phyloP scores from a whole-genome alignment of 2,797 vertebrate genomes.

The Melanotaenia nigrans region DNA sequence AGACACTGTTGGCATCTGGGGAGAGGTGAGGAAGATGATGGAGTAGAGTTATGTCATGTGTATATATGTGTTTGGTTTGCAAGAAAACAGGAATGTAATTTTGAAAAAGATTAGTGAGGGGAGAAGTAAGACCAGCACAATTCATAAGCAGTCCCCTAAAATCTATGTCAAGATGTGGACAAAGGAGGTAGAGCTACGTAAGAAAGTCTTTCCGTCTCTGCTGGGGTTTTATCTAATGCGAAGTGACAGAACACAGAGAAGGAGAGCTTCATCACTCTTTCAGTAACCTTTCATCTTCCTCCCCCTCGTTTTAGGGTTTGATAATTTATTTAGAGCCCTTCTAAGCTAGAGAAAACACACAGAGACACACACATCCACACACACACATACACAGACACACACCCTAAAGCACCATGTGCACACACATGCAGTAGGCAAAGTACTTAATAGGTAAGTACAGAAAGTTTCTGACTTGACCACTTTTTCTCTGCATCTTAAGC shows the following conservation, averaged over 20 bases:
- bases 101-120: not conserved
- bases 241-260: constrained; percentile 53
- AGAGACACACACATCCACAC: not conserved
- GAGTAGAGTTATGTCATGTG: not conserved
- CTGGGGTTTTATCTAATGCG: constrained; percentile 53
- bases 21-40: constrained; percentile 87
- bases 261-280: constrained; percentile 40
- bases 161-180: constrained; percentile 33
- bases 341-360: constrained; percentile 1
- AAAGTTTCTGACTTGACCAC: constrained; percentile 20
- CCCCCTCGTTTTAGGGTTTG: constrained; percentile 35
- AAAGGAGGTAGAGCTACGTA: constrained; percentile 26
- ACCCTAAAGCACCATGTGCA: not conserved
- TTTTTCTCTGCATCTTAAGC: not conserved
- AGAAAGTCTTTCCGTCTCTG: constrained; percentile 21
- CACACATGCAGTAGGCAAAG: constrained; percentile 14
- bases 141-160: constrained; percentile 3
- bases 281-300: constrained; percentile 52
- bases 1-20: constrained; percentile 98
- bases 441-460: constrained; percentile 15
- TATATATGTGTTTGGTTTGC: not conserved
- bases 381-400: not conserved
- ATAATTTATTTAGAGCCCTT: constrained; percentile 68
- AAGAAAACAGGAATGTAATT: constrained; percentile 1
- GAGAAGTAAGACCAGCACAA: constrained; percentile 24